Conservation (phyloP, 2,113 vertebrate genomes). For the Benitochromis conjunctus region DNA sequence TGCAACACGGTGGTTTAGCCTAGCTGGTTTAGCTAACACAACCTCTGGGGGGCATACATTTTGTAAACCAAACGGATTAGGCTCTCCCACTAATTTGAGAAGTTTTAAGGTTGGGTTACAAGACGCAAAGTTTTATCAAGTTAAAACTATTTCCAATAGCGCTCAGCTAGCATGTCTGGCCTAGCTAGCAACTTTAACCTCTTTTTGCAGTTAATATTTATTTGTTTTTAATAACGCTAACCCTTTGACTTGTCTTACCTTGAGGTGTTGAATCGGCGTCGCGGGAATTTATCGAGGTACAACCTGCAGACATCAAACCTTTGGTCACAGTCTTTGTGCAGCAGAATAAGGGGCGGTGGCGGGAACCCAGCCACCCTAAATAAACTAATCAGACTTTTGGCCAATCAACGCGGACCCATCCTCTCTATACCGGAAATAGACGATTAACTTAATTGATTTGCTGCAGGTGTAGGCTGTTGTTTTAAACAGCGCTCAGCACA, state of each 20-base stretch:
- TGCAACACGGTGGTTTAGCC: background rate
- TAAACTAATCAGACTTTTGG: constrained; percentile 50
- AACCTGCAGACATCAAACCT: constrained; percentile 31
- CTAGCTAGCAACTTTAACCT: background rate
- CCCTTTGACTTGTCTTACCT: constrained; percentile 49
- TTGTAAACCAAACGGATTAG: background rate
- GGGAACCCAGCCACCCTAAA: constrained; percentile 40
- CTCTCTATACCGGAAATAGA: constrained; percentile 1
- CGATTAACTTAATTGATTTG: constrained; percentile 9
- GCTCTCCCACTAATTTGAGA: background rate
- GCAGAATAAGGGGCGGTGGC: constrained; percentile 22
- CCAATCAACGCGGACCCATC: constrained; percentile 45
- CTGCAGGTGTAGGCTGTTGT: constrained; percentile 26
- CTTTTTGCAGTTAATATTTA: background rate
- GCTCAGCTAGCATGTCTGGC: background rate
- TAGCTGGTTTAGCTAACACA: background rate
- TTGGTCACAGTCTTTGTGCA: constrained; percentile 5
- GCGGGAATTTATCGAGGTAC: constrained; percentile 38
- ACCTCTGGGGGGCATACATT: background rate
- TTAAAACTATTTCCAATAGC: background rate
- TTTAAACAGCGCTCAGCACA: background rate
- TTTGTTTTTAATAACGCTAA: background rate
- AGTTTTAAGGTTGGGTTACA: background rate
- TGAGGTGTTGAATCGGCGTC: constrained; percentile 13
- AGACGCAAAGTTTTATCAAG: background rate